Evolutionary conservation across 2,113 vertebrate genomes (phyloP).

Genomic region (Arenaria interpres): DNA sequence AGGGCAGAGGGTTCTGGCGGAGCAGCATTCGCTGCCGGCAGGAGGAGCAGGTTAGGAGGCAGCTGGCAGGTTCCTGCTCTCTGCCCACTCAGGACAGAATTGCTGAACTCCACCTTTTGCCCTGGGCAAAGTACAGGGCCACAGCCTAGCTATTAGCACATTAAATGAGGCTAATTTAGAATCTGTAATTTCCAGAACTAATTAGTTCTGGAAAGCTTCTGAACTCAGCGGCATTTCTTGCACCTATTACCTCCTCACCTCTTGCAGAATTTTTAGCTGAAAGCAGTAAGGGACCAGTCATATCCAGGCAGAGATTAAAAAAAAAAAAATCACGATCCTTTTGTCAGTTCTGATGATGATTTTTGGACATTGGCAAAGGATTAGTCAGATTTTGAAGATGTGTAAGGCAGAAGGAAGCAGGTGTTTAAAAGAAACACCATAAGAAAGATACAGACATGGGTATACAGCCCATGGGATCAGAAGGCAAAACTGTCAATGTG

Average conservation of each 20-base stretch:
- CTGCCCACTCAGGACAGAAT: not conserved
- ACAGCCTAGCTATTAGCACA: not conserved
- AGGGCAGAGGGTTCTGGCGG: rapidly evolving
- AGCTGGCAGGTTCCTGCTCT: not conserved
- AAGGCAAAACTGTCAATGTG: not conserved
- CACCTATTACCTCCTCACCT: not conserved
- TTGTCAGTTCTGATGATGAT: not conserved
- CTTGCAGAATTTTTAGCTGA: not conserved
- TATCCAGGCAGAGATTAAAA: not conserved
- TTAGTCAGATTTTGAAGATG: not conserved
- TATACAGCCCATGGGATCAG: not conserved
- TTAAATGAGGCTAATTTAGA: not conserved
- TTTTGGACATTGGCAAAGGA: not conserved
- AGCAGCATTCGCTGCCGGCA: rapidly evolving
- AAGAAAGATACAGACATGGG: not conserved
- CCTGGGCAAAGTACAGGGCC: not conserved
- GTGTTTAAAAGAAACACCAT: not conserved
- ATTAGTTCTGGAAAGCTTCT: not conserved
- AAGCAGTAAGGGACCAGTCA: not conserved
- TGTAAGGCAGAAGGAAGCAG: not conserved
- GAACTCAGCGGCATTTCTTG: not conserved
- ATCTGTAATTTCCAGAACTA: not conserved
- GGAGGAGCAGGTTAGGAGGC: not conserved
- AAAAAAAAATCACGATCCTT: not conserved
- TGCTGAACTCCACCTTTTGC: not conserved